Evolutionary conservation across 1,140 invertebrate genomes (phyloP).

Genomic region (Nymphalis io): DNA sequence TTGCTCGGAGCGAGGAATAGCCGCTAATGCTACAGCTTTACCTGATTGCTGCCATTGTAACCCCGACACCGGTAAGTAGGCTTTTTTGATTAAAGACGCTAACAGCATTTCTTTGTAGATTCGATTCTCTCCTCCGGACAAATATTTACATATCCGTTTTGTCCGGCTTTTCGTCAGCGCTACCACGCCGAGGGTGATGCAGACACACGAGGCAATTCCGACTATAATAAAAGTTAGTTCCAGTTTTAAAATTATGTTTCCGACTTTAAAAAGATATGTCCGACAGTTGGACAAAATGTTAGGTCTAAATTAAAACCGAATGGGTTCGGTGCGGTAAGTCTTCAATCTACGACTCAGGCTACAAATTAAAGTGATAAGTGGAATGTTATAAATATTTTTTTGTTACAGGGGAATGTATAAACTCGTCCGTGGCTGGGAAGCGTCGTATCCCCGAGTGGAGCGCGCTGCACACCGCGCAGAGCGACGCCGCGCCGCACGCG

Average conservation of each 20-base stretch:
- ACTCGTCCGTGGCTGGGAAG: constrained; percentile 88
- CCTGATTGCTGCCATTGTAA: constrained; percentile 85
- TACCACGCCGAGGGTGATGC: no score
- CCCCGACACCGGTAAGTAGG: constrained; percentile 85
- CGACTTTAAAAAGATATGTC: no score
- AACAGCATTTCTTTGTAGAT: no score
- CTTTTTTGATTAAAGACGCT: neutral
- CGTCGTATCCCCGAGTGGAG: constrained; percentile 85
- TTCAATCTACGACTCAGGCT: no score
- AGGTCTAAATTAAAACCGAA: no score
- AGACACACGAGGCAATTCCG: no score
- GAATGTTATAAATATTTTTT: neutral
- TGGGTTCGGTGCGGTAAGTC: no score
- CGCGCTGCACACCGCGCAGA: constrained; percentile 66
- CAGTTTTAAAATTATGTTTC: no score
- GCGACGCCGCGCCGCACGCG: constrained; percentile 61
- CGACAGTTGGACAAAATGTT: no score
- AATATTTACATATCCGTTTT: neutral
- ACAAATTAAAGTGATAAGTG: no score
- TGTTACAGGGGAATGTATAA: constrained; percentile 83
- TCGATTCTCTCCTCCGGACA: neutral
- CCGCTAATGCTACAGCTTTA: constrained; percentile 69
- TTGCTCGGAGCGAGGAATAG: constrained; percentile 75
- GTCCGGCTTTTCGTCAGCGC: no score
- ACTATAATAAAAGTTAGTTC: no score